Base-by-base conservation (phyloP, 2,888 invertebrate genomes). In the Noctuana brunneofusca region DNA sequence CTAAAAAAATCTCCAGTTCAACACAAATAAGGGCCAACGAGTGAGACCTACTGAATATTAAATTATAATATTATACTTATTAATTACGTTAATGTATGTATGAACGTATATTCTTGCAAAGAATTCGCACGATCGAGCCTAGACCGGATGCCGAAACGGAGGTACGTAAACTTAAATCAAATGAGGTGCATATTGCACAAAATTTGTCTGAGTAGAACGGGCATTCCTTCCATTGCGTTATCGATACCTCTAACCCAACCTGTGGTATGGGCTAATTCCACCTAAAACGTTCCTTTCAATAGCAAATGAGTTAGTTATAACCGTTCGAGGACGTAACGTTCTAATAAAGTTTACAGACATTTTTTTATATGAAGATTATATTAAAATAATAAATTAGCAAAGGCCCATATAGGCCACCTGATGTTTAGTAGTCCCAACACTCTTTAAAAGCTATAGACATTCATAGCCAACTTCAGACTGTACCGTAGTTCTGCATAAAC, bases 101-200 rank as follows among this genome's bases (percentile, higher is more conserved):
- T 18, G 46, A 16, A 46, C 27, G 14, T 50, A 38, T 5, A 38
- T 54, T 54, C n/a, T 50, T 53, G 50, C 52, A 46, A 57, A 53
- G 59, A 59, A 59, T 59, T 53, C 30, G 11, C 24, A 22, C 58
- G 11, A 43, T 2, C 46, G 32, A 59, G 48, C 22, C 30, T 49
- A 24, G 32, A 20, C 32, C 59, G 43, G 32, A 59, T 59, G 30
- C 53, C 59, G n/a, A 53, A 53, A 43, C 43, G 32, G 43, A 58
- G 24, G 27, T 41, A 43, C 20, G 20, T 53, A 43, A 35, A 53
- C 41, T 59, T 50, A 49, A 49, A 38, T 58, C 58, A 59, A 59
- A 59, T 59, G 59, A 59, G 53, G 53, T 53, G 43, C 53, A 59
- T 43, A 59, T 53, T 59, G 59, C 59, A 53, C 53, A 59, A 59